Evolutionary conservation across 1,140 invertebrate genomes (phyloP).

Genomic region (Stegodyphus mimosarum): DNA sequence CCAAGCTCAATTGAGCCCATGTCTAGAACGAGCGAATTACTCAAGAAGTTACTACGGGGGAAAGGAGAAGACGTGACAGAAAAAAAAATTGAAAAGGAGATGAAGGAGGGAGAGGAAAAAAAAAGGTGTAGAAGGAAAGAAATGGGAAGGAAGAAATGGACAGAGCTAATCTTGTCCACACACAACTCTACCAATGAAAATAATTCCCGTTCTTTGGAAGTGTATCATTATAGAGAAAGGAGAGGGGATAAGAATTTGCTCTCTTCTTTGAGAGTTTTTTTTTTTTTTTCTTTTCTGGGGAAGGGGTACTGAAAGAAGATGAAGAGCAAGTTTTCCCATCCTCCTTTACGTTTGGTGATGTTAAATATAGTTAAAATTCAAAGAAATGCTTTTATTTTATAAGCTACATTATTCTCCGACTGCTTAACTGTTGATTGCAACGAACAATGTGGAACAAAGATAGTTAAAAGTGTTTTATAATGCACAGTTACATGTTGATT

Average conservation of each 20-base stretch:
- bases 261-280: too few relatives aligned
- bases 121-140: background rate
- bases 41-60: background rate
- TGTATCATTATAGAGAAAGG: conserved; percentile 28
- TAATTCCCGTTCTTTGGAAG: conserved; percentile 22
- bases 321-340: too few relatives aligned
- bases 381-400: too few relatives aligned
- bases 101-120: background rate
- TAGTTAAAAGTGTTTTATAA: too few relatives aligned
- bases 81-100: background rate
- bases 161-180: conserved; percentile 44
- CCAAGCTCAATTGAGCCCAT: conserved; percentile 40
- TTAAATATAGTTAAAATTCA: too few relatives aligned
- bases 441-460: too few relatives aligned
- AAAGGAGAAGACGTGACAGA: background rate
- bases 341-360: too few relatives aligned
- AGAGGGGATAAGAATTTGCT: background rate
- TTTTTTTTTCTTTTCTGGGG: too few relatives aligned
- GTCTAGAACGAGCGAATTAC: conserved; percentile 40
- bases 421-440: too few relatives aligned
- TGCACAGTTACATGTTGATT: too few relatives aligned
- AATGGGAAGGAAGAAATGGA: conserved; percentile 23
- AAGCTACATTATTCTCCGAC: too few relatives aligned
- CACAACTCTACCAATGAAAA: conserved; percentile 28
- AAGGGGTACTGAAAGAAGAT: too few relatives aligned